Percentiles rank a stretch among this genome's conserved stretches.
phyloP scores from a whole-genome alignment of 2,888 invertebrate genomes.

The Dasysyrphus tricinctus region DNA sequence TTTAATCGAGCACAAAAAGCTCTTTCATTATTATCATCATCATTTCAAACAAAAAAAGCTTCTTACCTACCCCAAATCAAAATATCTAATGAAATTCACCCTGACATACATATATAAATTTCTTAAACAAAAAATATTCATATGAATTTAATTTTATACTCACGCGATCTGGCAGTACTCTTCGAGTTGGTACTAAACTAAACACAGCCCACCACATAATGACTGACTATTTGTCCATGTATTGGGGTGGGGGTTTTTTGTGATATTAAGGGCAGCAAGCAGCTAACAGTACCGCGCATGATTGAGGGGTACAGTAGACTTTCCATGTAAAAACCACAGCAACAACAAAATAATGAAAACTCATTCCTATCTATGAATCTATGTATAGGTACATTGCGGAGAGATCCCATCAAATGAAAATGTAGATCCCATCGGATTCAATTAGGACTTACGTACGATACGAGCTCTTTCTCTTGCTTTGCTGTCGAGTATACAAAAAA shows the following conservation, averaged over 20 bases:
- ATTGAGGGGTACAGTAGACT: slow-evolving; percentile 68
- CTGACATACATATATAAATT: slow-evolving; percentile 64
- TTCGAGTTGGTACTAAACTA: slow-evolving; percentile 21
- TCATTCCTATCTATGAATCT: slow-evolving; percentile 23
- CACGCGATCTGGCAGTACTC: slow-evolving; percentile 70
- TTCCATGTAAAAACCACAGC: slow-evolving; percentile 20
- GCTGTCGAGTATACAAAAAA: slow-evolving; percentile 22
- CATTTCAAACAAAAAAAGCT: slow-evolving; percentile 10
- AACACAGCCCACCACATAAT: slow-evolving; percentile 51
- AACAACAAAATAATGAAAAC: slow-evolving; percentile 14
- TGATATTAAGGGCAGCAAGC: slow-evolving; percentile 68
- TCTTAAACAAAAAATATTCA: slow-evolving; percentile 13
- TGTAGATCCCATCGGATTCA: slow-evolving; percentile 67
- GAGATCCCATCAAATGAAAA: slow-evolving; percentile 72
- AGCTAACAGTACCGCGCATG: slow-evolving; percentile 63
- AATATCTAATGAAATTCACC: slow-evolving; percentile 64
- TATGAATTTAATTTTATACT: slow-evolving; percentile 25
- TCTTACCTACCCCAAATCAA: slow-evolving; percentile 28
- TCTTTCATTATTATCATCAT: slow-evolving; percentile 2
- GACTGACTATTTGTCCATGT: slow-evolving; percentile 24
- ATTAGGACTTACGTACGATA: slow-evolving; percentile 13
- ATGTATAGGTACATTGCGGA: slow-evolving; percentile 34
- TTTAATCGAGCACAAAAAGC: slow-evolving; percentile 9
- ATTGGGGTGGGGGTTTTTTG: slow-evolving; percentile 44
- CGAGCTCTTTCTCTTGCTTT: slow-evolving; percentile 7